Conservation (phyloP, 2,113 vertebrate species). For the Scalopus aquaticus region DNA sequence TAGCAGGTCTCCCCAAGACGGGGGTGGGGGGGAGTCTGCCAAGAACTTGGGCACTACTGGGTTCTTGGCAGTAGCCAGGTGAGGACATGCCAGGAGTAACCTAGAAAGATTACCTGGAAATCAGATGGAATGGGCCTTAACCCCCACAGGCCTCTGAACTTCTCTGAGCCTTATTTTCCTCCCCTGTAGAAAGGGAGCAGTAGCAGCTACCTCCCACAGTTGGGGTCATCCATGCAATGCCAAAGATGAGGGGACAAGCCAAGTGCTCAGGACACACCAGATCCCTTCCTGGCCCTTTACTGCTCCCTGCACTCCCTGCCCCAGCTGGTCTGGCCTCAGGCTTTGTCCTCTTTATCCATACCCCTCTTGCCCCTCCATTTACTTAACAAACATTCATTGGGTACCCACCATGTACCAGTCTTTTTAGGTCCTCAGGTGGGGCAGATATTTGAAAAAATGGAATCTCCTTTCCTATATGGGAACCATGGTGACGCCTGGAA, state of each 20-base stretch:
- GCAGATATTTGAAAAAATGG: neutral
- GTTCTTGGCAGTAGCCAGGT: slow-evolving; percentile 54
- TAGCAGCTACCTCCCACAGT: neutral
- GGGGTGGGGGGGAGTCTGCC: neutral
- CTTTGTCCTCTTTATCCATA: neutral
- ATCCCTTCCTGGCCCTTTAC: neutral
- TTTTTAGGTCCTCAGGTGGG: neutral
- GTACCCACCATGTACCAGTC: neutral
- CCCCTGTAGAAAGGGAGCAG: neutral
- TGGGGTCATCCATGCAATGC: neutral
- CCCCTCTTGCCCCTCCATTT: neutral
- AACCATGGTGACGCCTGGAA: neutral
- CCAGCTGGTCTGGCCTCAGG: neutral
- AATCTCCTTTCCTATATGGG: neutral
- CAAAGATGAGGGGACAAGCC: neutral
- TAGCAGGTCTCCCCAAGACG: neutral
- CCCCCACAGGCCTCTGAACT: neutral
- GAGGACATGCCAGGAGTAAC: slow-evolving; percentile 32
- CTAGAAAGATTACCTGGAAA: slow-evolving; percentile 45
- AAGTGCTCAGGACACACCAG: neutral
- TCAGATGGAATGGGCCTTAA: neutral
- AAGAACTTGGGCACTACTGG: slow-evolving; percentile 49
- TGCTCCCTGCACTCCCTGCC: neutral
- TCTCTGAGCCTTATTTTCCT: neutral
- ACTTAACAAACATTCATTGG: neutral